phyloP scores from a whole-genome alignment of 2,113 vertebrate species.

The Antennarius striatus region DNA sequence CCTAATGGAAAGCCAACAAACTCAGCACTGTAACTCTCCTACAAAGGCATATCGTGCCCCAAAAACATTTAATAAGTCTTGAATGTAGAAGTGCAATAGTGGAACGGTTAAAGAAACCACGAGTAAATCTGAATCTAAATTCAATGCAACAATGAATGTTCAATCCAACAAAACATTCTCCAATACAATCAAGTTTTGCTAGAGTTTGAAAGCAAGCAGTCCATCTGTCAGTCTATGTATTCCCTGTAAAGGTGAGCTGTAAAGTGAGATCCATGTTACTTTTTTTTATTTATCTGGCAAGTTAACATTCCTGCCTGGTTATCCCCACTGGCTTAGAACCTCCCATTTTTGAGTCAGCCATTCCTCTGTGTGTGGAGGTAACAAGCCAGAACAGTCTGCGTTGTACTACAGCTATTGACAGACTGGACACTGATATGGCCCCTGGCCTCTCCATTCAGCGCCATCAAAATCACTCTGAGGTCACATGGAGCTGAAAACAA shows the following conservation, averaged over 20 bases:
- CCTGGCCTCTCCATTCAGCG: conserved; percentile 55
- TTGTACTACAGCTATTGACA: conserved; percentile 75
- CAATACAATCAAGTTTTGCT: too few species aligned
- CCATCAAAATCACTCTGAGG: conserved; percentile 61
- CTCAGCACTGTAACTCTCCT: not conserved
- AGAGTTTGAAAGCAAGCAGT: too few species aligned
- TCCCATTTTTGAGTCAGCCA: conserved; percentile 69
- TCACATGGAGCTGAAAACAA: conserved; percentile 32
- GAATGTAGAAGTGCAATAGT: not conserved
- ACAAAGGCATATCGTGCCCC: not conserved
- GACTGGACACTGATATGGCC: conserved; percentile 47
- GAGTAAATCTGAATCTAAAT: too few species aligned
- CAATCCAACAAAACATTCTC: too few species aligned
- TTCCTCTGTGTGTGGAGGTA: conserved; percentile 71
- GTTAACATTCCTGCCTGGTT: conserved; percentile 55
- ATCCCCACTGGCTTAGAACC: conserved; percentile 46
- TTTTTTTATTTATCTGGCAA: conserved; percentile 34
- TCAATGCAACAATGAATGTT: too few species aligned
- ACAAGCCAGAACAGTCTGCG: conserved; percentile 76
- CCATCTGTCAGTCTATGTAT: not conserved
- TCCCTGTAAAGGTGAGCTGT: not conserved
- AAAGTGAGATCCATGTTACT: conserved; percentile 5
- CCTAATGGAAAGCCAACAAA: too few species aligned
- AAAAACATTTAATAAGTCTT: not conserved
- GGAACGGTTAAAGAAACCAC: not conserved